Evolutionary conservation across 2,888 invertebrate species (phyloP), one percentile per base, ranked within the genome.

Genomic region (Cheilosia scutellata): DNA sequence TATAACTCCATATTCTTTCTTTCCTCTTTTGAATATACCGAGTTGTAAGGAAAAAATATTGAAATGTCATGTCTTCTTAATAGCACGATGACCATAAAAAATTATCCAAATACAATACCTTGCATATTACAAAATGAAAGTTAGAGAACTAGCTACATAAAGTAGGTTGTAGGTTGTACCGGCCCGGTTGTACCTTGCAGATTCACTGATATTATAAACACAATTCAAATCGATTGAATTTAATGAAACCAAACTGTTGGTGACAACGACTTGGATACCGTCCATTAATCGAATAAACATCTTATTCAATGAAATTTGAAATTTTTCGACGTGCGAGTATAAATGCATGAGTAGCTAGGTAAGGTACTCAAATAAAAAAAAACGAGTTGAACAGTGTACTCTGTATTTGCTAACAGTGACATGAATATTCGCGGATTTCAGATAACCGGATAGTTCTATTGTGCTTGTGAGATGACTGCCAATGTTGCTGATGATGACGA

Each of bases 141-240:
- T 47, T 53, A 47, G 11, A n/a, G 42, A 51, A 68, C 66, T 68
- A 66, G n/a, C n/a, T n/a, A n/a, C 60, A 80, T 5, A 27, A 80
- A 74, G 63, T 37, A 66, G 60, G 74, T 53, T 53, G 37, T 20
- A 74, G n/a, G n/a, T n/a, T n/a, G n/a, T n/a, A n/a, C n/a, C n/a
- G n/a, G n/a, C n/a, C n/a, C n/a, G n/a, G n/a, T n/a, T n/a, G n/a
- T n/a, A n/a, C 79, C 60, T 31, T 74, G 42, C 51, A 60, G 53
- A 66, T 53, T 65, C 66, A 66, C 72, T 58, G 74, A 44, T 74
- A 60, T 72, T 79, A 51, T 66, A 72, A 51, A 60, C 58, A 79
- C 47, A 42, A 65, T 72, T 79, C 49, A 58, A 79, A 65, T 79
- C 63, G 37, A 71, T 72, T 58, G 49, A 65, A 79, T 51, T n/a